Evolutionary conservation across 2,113 vertebrate genomes (phyloP), one percentile per base, ranked within the genome.

Genomic region (Alethe castanea): DNA sequence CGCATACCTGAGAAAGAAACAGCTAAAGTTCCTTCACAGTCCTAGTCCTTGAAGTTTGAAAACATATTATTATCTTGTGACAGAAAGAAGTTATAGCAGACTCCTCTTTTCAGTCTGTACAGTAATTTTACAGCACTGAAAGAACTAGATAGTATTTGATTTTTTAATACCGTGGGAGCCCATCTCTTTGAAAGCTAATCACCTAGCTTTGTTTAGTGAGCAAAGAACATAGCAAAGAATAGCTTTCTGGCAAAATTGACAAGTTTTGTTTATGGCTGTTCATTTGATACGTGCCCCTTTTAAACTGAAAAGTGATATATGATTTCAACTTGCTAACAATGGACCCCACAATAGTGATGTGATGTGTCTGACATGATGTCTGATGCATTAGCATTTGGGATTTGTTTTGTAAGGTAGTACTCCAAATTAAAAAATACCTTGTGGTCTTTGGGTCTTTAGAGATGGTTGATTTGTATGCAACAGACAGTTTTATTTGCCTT

Each of bases 201-300:
- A 89, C 59, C 80, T 73, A 29, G 12, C 93, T 97, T 93, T 95
- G 93, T 92, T 97, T 81, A 83, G 72, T 78, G 47, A 90, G 26
- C 64, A 70, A 24, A 93, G 66, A 97, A 96, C 86, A 38, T 38
- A 38, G 38, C 38, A 38, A 38, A 38, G 38, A 97, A 96, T 90
- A 80, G 77, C 83, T 97, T 97, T 95, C 92, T 95, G 95, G 89
- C 91, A 95, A 94, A 97, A 94, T 85, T 94, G 97, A 96, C 97
- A 97, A 95, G 96, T 96, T 96, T 97, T 91, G 53, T 98, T 97
- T 96, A 96, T 97, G 88, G 84, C 95, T 96, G 95, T 98, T 97
- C 96, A 98, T 96, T 95, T 96, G 97, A 98, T 98, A 98, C 95
- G 47, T 90, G 29, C 40, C 59, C 45, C 69, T 88, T 98, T 98